These are phyloP conservation scores for Calameuta idolon DNA, from an alignment of 2,888 invertebrate species.

Conservation along the genomic window DNA sequence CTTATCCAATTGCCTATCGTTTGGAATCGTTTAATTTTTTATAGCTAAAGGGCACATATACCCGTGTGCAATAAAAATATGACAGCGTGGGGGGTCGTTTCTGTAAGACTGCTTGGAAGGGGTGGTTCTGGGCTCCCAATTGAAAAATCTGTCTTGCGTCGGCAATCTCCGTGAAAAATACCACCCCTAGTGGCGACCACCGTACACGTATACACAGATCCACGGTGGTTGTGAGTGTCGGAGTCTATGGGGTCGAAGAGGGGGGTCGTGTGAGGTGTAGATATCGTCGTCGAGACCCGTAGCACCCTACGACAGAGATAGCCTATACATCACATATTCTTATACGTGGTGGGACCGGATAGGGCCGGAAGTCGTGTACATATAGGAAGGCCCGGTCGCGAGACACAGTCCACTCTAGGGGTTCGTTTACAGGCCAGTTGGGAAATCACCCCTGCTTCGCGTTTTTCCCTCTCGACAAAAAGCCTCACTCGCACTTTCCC, in stretches of 20 bases:
- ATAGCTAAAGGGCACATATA: not conserved
- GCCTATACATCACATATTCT: not conserved
- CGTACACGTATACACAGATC: slow-evolving; percentile 1
- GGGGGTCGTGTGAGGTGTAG: not conserved
- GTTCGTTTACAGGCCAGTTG: slow-evolving; percentile 70
- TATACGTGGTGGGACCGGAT: not conserved
- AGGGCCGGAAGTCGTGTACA: slow-evolving; percentile 10
- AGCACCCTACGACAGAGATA: not conserved
- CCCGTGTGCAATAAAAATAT: not conserved
- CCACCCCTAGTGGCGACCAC: slow-evolving; percentile 2
- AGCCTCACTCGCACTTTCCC: slow-evolving; percentile 16
- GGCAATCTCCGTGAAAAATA: slow-evolving; percentile 25
- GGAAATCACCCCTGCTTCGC: slow-evolving; percentile 68
- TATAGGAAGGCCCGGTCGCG: slow-evolving; percentile 20
- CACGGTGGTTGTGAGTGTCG: too few relatives aligned
- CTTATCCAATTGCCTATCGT: too few relatives aligned
- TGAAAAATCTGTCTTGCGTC: slow-evolving; percentile 26
- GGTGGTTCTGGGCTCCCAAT: slow-evolving; percentile 11
- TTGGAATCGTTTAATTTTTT: too few relatives aligned
- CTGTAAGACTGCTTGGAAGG: not conserved
- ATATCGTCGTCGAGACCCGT: not conserved
- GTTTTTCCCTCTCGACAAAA: slow-evolving; percentile 14
- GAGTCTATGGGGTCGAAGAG: not conserved
- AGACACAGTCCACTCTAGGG: slow-evolving; percentile 25
- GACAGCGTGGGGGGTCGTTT: too few relatives aligned